Conservation (phyloP, 2,888 invertebrate genomes). For the Oligia strigilis region DNA sequence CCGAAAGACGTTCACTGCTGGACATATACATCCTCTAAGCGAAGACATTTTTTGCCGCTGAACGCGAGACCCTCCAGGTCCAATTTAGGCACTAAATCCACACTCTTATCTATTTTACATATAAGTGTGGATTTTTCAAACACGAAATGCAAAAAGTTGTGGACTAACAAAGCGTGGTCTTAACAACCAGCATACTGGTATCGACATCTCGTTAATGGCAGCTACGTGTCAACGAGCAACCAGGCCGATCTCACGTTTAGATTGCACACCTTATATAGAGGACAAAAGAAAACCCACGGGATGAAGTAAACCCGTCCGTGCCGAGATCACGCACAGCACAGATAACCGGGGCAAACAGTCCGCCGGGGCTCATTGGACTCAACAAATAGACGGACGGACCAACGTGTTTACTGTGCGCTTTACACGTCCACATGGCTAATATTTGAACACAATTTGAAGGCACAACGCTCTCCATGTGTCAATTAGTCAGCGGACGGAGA, state of each 20-base stretch:
- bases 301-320: conserved; percentile 70
- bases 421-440: conserved; percentile 81
- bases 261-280: conserved; percentile 73
- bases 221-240: conserved; percentile 75
- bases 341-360: conserved; percentile 79
- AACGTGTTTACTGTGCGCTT: conserved; percentile 83
- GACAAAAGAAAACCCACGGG: conserved; percentile 74
- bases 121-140: neutral
- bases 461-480: conserved; percentile 80
- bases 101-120: too few species aligned
- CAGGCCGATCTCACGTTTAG: conserved; percentile 71
- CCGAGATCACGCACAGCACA: conserved; percentile 78
- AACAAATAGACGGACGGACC: conserved; percentile 81
- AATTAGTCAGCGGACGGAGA: conserved; percentile 77
- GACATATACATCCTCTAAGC: neutral
- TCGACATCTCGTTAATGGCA: conserved; percentile 68
- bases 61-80: neutral
- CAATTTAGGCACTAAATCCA: neutral
- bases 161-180: conserved; percentile 47
- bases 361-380: conserved; percentile 79
- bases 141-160: conserved; percentile 26
- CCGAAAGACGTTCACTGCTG: neutral
- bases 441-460: conserved; percentile 89
- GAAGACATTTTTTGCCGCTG: neutral
- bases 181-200: conserved; percentile 52